Evolutionary conservation across 2,888 invertebrate genomes (phyloP), one percentile per base, ranked within the genome.

Genomic region (Pediacus dermestoides): DNA sequence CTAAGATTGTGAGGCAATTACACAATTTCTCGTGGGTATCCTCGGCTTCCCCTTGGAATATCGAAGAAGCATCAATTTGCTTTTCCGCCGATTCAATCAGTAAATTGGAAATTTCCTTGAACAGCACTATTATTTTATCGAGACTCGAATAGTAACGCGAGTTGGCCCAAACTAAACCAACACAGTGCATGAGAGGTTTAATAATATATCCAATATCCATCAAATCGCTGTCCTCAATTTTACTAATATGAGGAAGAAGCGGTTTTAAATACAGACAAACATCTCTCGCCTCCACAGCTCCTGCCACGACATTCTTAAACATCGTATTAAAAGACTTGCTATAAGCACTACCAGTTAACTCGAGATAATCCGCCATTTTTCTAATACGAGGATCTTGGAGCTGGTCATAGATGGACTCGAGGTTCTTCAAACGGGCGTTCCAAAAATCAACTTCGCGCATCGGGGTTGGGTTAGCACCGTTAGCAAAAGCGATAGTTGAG

Each of bases 401-500:
- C 66, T 95, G 95, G 21, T 86, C 82, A 58, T 89, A 89, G 38
- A 95, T 85, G 23, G 85, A 85, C 62, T 91, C 88, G 4, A 94
- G 70, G 63, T 93, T 93, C 45, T 80, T 80, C 8, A 86, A 70
- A 10, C 90, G 79, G 26, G 77, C 74, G 34, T 77, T 73, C 85
- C 94, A 95, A 68, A 88, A 94, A 0, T 82, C 76, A 16, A 90
- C 72, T 61, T 93, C 88, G 48, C 75, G 66, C 34, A 64, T 66
- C 0, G 91, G 91, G 1, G 81, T 67, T 0, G 91, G 88, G 66
- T 87, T 76, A 39, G 75, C 74, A 2, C 80, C 81, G 36, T 78
- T 75, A 34, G 81, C 76, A 44, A 85, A 81, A 2, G 80, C 81
- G 62, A 81, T 73, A 30, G 79, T 78, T 0, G 86, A 85, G 50